Percentiles rank a stretch among this genome's conserved stretches.
phyloP scores from a whole-genome alignment of 2,113 vertebrate species.

The Lasiurus cinereus region DNA sequence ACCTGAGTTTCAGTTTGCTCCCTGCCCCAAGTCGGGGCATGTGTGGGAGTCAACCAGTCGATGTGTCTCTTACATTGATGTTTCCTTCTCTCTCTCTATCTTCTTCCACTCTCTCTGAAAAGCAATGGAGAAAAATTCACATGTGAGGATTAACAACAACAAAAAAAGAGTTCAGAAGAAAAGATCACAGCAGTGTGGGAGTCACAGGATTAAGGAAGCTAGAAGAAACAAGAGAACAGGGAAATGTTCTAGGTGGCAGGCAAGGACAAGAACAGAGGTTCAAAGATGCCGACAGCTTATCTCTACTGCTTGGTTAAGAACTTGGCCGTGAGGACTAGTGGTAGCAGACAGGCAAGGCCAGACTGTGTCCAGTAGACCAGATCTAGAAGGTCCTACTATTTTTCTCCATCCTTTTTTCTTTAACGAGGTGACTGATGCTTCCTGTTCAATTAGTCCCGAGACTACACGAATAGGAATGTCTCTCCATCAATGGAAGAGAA shows the following conservation, averaged over 20 bases:
- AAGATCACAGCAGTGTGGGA: neutral
- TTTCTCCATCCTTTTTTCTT: neutral
- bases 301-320: neutral
- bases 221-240: neutral
- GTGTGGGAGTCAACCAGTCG: too few relatives aligned
- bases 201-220: neutral
- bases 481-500: neutral
- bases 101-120: too few relatives aligned
- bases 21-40: too few relatives aligned
- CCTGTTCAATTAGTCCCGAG: neutral
- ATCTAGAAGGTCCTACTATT: neutral
- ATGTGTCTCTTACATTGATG: too few relatives aligned
- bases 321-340: neutral
- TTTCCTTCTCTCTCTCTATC: too few relatives aligned
- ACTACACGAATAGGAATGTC: neutral
- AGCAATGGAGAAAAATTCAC: too few relatives aligned
- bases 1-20: too few relatives aligned
- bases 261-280: constrained; percentile 13
- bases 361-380: neutral
- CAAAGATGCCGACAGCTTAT: neutral
- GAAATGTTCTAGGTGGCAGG: neutral
- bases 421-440: neutral
- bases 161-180: neutral
- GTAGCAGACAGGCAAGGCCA: neutral
- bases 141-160: too few relatives aligned